Base-by-base conservation (phyloP, 2,888 invertebrate species). In the Sepioteuthis lessoniana region DNA sequence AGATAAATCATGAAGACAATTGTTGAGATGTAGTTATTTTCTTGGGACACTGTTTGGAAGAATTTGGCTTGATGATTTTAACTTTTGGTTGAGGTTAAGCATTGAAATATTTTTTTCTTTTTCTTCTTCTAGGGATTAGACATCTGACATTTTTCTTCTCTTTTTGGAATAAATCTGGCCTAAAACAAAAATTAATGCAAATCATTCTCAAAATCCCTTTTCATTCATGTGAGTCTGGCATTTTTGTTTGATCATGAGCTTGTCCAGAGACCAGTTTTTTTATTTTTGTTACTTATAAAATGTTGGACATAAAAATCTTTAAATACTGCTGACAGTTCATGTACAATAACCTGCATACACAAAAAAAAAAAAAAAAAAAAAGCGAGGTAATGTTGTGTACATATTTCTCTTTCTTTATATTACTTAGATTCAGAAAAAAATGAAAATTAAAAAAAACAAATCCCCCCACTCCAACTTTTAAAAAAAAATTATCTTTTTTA, bases 271-370 rank as follows among this genome's bases (percentile, higher is more conserved):
- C 10, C 76, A 76, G 31, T 76, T 76, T n/a, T n/a, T n/a, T 76
- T n/a, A 76, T 76, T 76, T 76, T 76, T 76, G 76, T n/a, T 76
- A 76, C 76, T n/a, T n/a, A n/a, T 76, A 76, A 76, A 76, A 76
- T 76, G n/a, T 76, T 76, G 31, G 55, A 55, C 25, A 55, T 25
- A 55, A 55, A 55, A 16, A 55, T 76, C 76, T n/a, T 8, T 76
- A n/a, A 76, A 76, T 7, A 76, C 76, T 76, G 55, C 55, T 55
- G 55, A 55, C 55, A 25, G 25, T 55, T 25, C 55, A 55, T 25
- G 1, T 25, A 55, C 21, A 55, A 55, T n/a, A n/a, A n/a, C 3
- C 1, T 4, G 19, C n/a, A n/a, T 0, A 76, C n/a, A 31, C 76
- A 31, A n/a, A 76, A 1, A 76, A 31, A n/a, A 76, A 19, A 13